Evolutionary conservation across 2,888 invertebrate genomes (phyloP), one percentile per base, ranked within the genome.

Genomic region (Rotaria macrura): DNA sequence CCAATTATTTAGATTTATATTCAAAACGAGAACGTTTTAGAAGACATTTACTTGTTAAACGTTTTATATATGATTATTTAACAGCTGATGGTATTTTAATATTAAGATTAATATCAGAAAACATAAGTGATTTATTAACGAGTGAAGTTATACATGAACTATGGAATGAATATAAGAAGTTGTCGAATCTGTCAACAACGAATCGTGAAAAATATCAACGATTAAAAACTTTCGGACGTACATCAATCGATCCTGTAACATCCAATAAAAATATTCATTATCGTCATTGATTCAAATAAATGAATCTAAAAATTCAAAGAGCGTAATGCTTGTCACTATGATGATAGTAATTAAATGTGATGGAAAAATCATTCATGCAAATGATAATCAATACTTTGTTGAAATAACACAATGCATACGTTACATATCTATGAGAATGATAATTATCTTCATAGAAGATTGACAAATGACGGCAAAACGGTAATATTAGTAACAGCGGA

Each of bases 1-100:
- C 43, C 1, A 40, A 43, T n/a, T 79, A 79, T 43, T 43, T 79
- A 79, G 79, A 79, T 43, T 79, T 79, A 79, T 79, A 79, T 79
- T 79, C 79, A 1, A 79, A 79, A 43, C 17, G 14, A 38, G 79
- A 79, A 79, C 79, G 79, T 43, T 79, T 79, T 43, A 79, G 43
- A 79, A 23, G 40, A 25, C 40, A 79, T 43, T 20, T 43, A n/a
- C 43, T 79, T 14, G 79, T 79, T 43, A 79, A 79, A 79, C 79
- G 79, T 79, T 79, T 79, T 79, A 20, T 79, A 79, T 79, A 43
- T 43, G 79, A 79, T 43, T 79, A 79, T 79, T 79, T 79, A 79
- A 14, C 40, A 43, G 25, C 79, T 12, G 79, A 79, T 43, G 79
- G 79, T 7, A 43, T 79, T 10, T 79, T 79, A 79, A 79, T 79